These are phyloP conservation scores for Fregetta grallaria DNA, from an alignment of 2,113 vertebrate genomes.

Conservation along the genomic window DNA sequence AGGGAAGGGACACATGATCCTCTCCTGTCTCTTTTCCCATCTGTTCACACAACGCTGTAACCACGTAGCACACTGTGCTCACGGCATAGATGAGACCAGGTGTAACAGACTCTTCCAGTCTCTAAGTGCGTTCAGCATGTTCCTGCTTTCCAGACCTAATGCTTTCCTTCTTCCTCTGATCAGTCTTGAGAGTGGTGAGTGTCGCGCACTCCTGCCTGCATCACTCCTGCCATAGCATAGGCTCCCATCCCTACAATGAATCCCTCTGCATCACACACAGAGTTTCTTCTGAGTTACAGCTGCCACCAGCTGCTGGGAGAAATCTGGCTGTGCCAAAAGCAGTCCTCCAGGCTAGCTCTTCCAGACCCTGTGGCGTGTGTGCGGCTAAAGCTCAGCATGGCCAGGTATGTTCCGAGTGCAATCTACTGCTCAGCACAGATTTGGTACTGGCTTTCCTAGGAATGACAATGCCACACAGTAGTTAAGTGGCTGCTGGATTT, in stretches of 20 bases:
- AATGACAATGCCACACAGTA: rapidly evolving
- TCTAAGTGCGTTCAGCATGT: background rate
- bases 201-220: background rate
- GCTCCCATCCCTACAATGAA: background rate
- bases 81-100: background rate
- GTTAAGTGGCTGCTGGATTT: background rate
- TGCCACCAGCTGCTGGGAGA: background rate
- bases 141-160: background rate
- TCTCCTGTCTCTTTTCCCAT: background rate
- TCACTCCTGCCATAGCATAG: background rate
- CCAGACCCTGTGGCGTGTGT: background rate
- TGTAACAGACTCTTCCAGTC: background rate
- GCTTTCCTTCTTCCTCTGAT: background rate
- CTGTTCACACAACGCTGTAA: background rate
- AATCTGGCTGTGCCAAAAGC: background rate
- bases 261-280: background rate
- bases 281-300: background rate
- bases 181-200: background rate
- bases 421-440: background rate
- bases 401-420: background rate
- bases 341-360: background rate
- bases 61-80: rapidly evolving
- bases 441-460: background rate
- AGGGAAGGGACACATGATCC: background rate
- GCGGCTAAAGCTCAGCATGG: background rate